These are phyloP conservation scores for Willisornis vidua DNA, from an alignment of 2,113 vertebrate species.

Conservation along the genomic window DNA sequence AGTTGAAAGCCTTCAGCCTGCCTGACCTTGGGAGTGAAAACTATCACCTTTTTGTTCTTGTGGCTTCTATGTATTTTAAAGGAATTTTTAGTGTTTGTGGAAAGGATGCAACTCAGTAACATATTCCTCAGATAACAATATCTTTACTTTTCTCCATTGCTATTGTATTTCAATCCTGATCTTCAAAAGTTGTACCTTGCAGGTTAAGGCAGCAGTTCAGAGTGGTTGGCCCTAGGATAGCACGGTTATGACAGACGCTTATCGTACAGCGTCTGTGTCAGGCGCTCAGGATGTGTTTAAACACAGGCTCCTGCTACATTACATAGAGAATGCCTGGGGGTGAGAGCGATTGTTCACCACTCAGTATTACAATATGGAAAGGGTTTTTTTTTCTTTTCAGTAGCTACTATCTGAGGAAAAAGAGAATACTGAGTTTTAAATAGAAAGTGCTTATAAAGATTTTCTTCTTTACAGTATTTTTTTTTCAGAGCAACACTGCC, in stretches of 20 bases:
- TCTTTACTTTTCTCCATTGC: background rate
- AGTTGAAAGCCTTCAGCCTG: background rate
- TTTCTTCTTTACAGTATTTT: background rate
- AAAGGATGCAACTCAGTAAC: background rate
- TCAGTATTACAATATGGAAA: background rate
- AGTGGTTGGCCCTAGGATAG: slow-evolving; percentile 1
- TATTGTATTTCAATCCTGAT: background rate
- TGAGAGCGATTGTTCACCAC: background rate
- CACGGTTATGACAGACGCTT: background rate
- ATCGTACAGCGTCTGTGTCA: background rate
- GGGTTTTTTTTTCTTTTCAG: background rate
- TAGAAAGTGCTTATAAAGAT: background rate
- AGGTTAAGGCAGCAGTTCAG: background rate
- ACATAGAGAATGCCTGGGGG: background rate
- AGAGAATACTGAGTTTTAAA: slow-evolving; percentile 37
- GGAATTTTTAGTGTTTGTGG: background rate
- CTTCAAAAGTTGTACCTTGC: background rate
- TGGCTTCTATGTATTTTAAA: background rate
- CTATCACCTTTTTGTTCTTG: background rate
- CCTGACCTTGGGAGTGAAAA: background rate
- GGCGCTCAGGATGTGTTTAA: background rate
- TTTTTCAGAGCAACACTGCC: background rate
- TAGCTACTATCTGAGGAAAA: background rate
- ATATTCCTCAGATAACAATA: background rate
- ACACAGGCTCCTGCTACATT: background rate